Base-by-base conservation (phyloP, 2,797 vertebrate species). In the Aselliscus stoliczkanus region DNA sequence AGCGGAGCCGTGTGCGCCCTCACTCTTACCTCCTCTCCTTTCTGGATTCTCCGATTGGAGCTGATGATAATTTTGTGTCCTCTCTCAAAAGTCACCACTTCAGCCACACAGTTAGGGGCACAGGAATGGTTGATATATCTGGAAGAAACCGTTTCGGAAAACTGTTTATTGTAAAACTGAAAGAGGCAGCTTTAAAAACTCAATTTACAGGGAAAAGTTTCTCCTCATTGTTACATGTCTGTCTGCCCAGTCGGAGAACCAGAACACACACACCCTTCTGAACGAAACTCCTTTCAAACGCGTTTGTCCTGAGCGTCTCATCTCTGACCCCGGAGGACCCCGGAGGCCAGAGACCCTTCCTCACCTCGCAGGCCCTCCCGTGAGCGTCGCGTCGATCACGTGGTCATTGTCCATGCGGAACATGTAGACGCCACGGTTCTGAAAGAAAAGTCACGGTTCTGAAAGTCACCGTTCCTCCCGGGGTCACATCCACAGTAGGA, bases 61-160 rank as follows among this genome's bases (percentile, higher is more conserved):
- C 99, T 99, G 97, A 99, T 99, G 98, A 99, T 99, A 65, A 99
- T 99, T 98, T 99, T 99, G 98, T 99, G 99, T 97, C 99, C 99
- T 97, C 99, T 98, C 98, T 99, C 99, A 76, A 99, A 99, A 21
- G 99, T 99, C 88, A 99, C 99, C 97, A 99, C 99, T 98, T 99
- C 99, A 73, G 99, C 99, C 97, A 99, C 99, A 50, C 99, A 99
- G 98, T 99, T 99, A 0, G 99, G 99, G 0, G 99, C 99, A 97
- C 99, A 99, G 4, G 99, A 99, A 98, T 99, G 99, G 98, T 99
- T 99, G 98, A 99, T 99, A 77, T 99, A 99, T 96, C 99, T 99
- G 81, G 0, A 1, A 14, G 47, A 31, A 58, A 52, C 67, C 88
- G 3, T 47, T 54, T 29, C 58, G 50, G 44, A 88, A 88, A 77